Evolutionary conservation across 2,888 invertebrate genomes (phyloP).

Genomic region (Pachycephus smyrnensis): DNA sequence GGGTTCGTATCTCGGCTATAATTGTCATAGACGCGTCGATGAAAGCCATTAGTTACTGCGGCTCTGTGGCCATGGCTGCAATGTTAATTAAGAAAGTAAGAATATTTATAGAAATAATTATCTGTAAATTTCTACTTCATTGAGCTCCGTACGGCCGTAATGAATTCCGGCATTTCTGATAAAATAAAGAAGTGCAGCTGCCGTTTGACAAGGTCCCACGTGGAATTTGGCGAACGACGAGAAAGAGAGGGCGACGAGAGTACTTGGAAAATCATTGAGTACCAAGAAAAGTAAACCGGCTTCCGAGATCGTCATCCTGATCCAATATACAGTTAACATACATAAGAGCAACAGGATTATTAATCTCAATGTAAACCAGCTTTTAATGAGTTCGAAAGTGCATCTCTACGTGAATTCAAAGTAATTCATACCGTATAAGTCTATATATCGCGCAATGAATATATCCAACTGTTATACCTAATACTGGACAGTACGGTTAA

Average conservation of each 20-base stretch:
- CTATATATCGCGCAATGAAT: not conserved
- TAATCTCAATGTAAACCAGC: not conserved
- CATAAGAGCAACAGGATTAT: not conserved
- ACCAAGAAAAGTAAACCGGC: not conserved
- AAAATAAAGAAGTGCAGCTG: not conserved
- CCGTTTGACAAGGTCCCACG: not conserved
- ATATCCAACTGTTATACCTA: not conserved
- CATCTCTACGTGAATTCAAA: not conserved
- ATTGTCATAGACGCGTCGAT: not conserved
- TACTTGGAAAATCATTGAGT: not conserved
- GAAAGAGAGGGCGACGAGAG: not conserved
- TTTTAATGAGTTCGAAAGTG: not conserved
- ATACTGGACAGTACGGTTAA: not conserved
- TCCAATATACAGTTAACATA: not conserved
- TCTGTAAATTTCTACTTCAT: not conserved
- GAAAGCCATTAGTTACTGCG: not conserved
- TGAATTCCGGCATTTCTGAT: not conserved
- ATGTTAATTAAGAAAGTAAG: not conserved
- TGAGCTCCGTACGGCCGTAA: not conserved
- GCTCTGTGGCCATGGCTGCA: not conserved
- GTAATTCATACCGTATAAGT: too few species aligned
- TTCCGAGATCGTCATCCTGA: not conserved
- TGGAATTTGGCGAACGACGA: not conserved
- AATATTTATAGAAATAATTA: not conserved
- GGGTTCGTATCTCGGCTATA: not conserved